These are phyloP conservation scores for Chionis minor DNA, from an alignment of 2,113 vertebrate genomes.

Conservation along the genomic window DNA sequence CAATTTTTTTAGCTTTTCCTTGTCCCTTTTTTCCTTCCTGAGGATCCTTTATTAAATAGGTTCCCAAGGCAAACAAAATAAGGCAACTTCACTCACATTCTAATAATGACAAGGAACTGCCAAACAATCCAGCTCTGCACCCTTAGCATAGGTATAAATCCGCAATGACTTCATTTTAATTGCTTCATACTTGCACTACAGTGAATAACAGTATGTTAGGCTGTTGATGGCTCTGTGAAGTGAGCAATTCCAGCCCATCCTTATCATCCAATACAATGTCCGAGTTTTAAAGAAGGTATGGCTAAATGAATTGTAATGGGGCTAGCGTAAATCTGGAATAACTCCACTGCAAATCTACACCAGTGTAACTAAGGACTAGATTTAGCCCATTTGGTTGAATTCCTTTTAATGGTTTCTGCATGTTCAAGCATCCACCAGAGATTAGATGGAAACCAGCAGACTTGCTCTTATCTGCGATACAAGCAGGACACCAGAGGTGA, in stretches of 20 bases:
- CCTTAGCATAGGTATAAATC: not conserved
- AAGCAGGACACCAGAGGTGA: conserved; percentile 22
- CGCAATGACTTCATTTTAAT: not conserved
- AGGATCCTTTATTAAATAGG: not conserved
- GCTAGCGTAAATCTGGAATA: not conserved
- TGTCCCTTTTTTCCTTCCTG: not conserved
- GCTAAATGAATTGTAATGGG: not conserved
- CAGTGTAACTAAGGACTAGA: not conserved
- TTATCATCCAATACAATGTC: not conserved
- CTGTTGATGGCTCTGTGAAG: not conserved
- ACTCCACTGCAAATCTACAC: not conserved
- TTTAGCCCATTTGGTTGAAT: not conserved
- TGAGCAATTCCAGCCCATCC: not conserved
- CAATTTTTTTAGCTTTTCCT: not conserved
- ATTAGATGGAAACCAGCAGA: not conserved
- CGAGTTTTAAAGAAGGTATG: not conserved
- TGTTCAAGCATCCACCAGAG: not conserved
- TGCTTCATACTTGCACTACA: not conserved
- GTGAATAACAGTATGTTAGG: not conserved
- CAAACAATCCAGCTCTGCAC: not conserved
- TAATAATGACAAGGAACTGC: not conserved
- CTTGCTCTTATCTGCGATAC: not conserved
- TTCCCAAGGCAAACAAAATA: not conserved
- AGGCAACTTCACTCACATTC: not conserved
- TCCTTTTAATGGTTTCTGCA: conserved; percentile 10